Evolutionary conservation across 2,797 vertebrate species (phyloP).

Genomic region (Siniperca obscura): DNA sequence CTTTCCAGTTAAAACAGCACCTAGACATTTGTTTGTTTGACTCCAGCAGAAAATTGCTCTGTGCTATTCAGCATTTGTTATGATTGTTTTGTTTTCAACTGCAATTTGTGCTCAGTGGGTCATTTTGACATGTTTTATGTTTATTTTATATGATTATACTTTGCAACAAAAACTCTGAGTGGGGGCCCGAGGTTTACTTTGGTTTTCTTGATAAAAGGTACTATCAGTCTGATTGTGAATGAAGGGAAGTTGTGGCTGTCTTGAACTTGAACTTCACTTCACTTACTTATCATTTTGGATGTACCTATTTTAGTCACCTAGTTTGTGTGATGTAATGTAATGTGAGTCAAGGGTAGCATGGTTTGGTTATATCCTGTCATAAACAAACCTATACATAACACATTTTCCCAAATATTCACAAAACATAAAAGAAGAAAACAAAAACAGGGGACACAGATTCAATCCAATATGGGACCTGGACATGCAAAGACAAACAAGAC

Average conservation of each 20-base stretch:
- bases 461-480: neutral
- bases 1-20: conserved; percentile 56
- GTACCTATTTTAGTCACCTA: neutral
- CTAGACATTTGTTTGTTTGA: conserved; percentile 61
- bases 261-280: neutral
- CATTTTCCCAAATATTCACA: neutral
- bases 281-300: neutral
- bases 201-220: neutral
- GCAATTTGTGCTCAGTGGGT: conserved; percentile 60
- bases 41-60: conserved; percentile 63
- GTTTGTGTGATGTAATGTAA: neutral
- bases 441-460: neutral
- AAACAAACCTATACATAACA: neutral
- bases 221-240: neutral
- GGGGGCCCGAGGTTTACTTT: neutral
- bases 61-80: conserved; percentile 52
- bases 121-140: conserved; percentile 38
- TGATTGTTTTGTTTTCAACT: conserved; percentile 67
- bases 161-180: neutral
- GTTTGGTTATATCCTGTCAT: neutral
- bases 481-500: too few relatives aligned
- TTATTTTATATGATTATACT: conserved; percentile 34
- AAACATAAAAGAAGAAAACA: neutral
- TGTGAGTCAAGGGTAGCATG: neutral
- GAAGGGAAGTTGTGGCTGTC: neutral